A percentile compares a stretch with the other conserved stretches of the same genome.
These are phyloP conservation scores for Sphaerodactylus townsendi DNA, from an alignment of 2,113 vertebrate genomes.

Conservation along the genomic window DNA sequence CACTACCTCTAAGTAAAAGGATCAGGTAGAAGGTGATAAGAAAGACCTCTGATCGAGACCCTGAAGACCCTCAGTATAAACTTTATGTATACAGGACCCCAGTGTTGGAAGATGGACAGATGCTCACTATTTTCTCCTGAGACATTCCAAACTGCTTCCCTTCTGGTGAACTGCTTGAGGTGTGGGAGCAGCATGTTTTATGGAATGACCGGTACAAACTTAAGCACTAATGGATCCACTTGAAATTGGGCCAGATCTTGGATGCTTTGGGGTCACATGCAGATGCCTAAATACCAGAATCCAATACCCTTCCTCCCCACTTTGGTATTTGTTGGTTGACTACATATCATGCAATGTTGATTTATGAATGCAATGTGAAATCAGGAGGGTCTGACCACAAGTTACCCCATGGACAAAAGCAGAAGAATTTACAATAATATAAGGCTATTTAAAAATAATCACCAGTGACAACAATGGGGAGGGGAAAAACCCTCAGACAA, in stretches of 20 bases:
- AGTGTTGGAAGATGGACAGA: too few species aligned
- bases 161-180: neutral
- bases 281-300: too few species aligned
- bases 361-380: neutral
- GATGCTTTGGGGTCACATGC: neutral
- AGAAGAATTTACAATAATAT: neutral
- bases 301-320: too few species aligned
- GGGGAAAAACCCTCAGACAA: slow-evolving; percentile 30
- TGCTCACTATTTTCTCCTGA: neutral
- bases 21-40: too few species aligned
- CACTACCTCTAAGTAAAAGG: neutral
- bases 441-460: slow-evolving; percentile 30
- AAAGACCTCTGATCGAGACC: too few species aligned
- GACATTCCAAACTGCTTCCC: neutral
- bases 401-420: neutral
- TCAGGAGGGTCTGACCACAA: neutral
- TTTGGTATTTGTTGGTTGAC: neutral
- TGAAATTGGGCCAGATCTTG: neutral
- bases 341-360: neutral
- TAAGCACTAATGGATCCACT: neutral
- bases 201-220: neutral
- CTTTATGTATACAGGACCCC: too few species aligned
- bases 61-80: too few species aligned
- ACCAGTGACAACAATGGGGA: slow-evolving; percentile 24
- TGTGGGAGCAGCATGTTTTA: neutral